A percentile compares a stretch with the other conserved stretches of the same genome.
These are phyloP conservation scores for Amblyjoppa fuscipennis DNA, from an alignment of 2,888 invertebrate species.

Conservation along the genomic window DNA sequence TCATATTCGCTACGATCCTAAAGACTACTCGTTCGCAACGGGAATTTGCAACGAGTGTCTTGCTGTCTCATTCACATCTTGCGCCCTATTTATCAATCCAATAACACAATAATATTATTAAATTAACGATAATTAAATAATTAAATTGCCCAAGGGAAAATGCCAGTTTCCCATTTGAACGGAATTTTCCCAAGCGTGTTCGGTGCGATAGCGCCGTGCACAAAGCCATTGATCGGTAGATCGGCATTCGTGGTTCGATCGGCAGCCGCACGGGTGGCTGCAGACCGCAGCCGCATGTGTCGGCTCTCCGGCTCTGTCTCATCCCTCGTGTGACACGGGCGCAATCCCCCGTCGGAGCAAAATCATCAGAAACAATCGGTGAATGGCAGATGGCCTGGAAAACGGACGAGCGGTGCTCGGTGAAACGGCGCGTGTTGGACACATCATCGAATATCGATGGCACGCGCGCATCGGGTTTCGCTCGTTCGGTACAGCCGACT, in stretches of 20 bases:
- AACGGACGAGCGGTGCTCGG: slow-evolving; percentile 33
- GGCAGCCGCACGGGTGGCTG: background rate
- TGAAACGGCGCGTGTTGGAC: slow-evolving; percentile 57
- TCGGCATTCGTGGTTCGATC: background rate
- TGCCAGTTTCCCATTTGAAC: background rate
- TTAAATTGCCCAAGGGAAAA: too few relatives aligned
- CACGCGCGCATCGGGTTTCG: slow-evolving; percentile 42
- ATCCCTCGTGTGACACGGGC: too few relatives aligned
- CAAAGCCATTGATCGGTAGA: background rate
- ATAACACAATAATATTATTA: too few relatives aligned
- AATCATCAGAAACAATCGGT: slow-evolving; percentile 59
- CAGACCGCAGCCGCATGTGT: background rate
- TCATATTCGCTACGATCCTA: too few relatives aligned
- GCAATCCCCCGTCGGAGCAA: background rate
- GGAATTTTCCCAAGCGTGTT: background rate
- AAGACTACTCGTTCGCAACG: too few relatives aligned
- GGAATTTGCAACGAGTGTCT: too few relatives aligned
- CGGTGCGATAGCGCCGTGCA: background rate
- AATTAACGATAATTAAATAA: too few relatives aligned
- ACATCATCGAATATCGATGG: slow-evolving; percentile 58
- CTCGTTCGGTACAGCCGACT: background rate
- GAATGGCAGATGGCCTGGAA: slow-evolving; percentile 59
- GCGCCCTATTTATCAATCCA: too few relatives aligned
- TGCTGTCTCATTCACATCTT: too few relatives aligned
- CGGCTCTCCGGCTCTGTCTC: background rate